Percentiles rank a stretch among this genome's conserved stretches.
phyloP scores from a whole-genome alignment of 2,113 vertebrate species.

The Ancistrus triradiatus region DNA sequence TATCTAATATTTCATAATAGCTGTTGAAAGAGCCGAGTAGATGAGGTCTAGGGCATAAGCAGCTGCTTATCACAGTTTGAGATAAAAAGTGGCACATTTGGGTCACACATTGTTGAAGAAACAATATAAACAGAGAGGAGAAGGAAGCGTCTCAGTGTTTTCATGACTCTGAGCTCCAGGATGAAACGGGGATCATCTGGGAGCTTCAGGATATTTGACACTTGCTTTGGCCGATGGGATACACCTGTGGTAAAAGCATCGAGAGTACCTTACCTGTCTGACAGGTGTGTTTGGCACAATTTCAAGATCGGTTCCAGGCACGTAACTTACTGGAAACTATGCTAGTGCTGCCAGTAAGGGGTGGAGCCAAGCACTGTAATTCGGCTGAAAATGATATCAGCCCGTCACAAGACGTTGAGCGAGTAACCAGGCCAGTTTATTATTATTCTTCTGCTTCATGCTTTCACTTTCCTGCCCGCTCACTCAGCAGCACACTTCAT shows the following conservation, averaged over 20 bases:
- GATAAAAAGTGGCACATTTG: no score
- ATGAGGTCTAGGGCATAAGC: no score
- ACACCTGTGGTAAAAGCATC: slow-evolving; percentile 1
- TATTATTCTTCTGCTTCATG: slow-evolving; percentile 12
- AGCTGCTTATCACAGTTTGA: no score
- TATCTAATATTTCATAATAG: no score
- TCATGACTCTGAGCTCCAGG: no score
- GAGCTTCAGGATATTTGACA: background rate
- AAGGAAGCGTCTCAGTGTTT: no score
- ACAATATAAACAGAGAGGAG: no score
- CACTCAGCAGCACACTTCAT: no score
- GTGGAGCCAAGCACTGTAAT: slow-evolving; percentile 13
- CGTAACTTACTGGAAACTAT: slow-evolving; percentile 42
- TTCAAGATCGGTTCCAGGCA: slow-evolving; percentile 18
- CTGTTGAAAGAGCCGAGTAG: no score
- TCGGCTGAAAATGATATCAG: slow-evolving; percentile 25
- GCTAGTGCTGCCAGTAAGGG: slow-evolving; percentile 33
- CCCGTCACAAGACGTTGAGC: slow-evolving; percentile 7
- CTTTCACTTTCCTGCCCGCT: slow-evolving; percentile 27
- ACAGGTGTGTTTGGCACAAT: slow-evolving; percentile 38
- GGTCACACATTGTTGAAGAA: no score
- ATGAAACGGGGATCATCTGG: no score
- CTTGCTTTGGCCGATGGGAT: background rate
- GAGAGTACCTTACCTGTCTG: slow-evolving; percentile 36
- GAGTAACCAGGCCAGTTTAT: slow-evolving; percentile 7